phyloP scores from a whole-genome alignment of 2,888 invertebrate genomes.

The Papilio protenor region DNA sequence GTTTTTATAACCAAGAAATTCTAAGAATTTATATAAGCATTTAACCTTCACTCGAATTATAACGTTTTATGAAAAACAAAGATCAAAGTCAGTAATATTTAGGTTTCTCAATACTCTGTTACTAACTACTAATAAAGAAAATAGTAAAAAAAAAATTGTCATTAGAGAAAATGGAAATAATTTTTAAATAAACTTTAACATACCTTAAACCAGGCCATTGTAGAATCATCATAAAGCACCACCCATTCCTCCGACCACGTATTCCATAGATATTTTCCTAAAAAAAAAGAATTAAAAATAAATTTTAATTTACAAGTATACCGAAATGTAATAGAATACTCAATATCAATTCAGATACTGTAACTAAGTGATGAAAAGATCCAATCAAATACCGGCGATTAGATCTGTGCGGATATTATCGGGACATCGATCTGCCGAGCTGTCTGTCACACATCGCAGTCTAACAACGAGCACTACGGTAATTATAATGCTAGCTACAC shows the following conservation, averaged over 20 bases:
- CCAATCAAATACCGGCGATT: conserved; percentile 32
- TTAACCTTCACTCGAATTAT: neutral
- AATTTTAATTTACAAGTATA: neutral
- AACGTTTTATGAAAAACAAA: neutral
- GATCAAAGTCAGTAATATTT: too few relatives aligned
- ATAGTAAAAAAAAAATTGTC: too few relatives aligned
- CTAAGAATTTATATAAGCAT: neutral
- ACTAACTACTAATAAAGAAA: neutral
- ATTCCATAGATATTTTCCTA: conserved; percentile 91
- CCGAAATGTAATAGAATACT: neutral
- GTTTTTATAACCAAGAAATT: conserved; percentile 1
- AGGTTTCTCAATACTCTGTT: neutral
- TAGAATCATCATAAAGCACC: conserved; percentile 92
- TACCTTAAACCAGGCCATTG: conserved; percentile 94
- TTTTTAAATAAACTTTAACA: conserved; percentile 46
- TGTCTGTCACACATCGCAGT: neutral
- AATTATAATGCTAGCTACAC: conserved; percentile 21
- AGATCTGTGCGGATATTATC: conserved; percentile 31
- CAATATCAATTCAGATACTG: conserved; percentile 4
- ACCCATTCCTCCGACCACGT: conserved; percentile 95
- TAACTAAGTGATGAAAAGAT: conserved; percentile 27
- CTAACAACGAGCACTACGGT: conserved; percentile 3
- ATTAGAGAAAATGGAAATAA: too few relatives aligned
- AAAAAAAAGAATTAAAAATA: conserved; percentile 16
- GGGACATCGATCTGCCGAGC: conserved; percentile 16